Conservation (phyloP, 1,140 invertebrate genomes). For the Brachionus sp. region DNA sequence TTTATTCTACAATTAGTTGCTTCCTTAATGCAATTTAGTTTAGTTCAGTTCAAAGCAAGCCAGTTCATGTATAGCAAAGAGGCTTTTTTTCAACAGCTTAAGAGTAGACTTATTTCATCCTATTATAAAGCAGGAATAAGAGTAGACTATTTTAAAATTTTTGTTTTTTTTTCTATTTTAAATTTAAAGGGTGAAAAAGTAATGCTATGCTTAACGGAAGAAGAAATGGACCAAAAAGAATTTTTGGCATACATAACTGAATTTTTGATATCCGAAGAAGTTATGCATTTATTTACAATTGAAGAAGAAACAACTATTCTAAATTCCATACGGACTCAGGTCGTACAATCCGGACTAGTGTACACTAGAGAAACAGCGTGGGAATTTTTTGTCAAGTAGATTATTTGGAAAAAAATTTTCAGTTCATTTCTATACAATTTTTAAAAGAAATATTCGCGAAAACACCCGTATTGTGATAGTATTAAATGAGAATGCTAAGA, state of each 20-base stretch:
- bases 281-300: constrained; percentile 56
- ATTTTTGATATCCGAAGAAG: constrained; percentile 56
- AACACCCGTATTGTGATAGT: constrained; percentile 58
- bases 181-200: constrained; percentile 56
- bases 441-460: constrained; percentile 53
- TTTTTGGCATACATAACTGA: constrained; percentile 57
- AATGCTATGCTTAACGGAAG: constrained; percentile 55
- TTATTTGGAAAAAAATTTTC: neutral
- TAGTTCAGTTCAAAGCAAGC: constrained; percentile 42
- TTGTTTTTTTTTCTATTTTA: neutral
- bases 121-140: constrained; percentile 38
- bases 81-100: neutral
- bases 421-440: neutral
- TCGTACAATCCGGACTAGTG: constrained; percentile 57
- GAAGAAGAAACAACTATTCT: constrained; percentile 60
- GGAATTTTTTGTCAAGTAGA: constrained; percentile 59
- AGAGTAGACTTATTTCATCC: neutral
- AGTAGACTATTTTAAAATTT: neutral
- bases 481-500: constrained; percentile 50
- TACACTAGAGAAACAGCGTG: constrained; percentile 59
- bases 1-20: constrained; percentile 25
- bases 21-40: constrained; percentile 5
- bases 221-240: constrained; percentile 56
- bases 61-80: constrained; percentile 39
- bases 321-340: constrained; percentile 59